phyloP scores from a whole-genome alignment of 2,888 invertebrate species.

The Tribolium freemani region DNA sequence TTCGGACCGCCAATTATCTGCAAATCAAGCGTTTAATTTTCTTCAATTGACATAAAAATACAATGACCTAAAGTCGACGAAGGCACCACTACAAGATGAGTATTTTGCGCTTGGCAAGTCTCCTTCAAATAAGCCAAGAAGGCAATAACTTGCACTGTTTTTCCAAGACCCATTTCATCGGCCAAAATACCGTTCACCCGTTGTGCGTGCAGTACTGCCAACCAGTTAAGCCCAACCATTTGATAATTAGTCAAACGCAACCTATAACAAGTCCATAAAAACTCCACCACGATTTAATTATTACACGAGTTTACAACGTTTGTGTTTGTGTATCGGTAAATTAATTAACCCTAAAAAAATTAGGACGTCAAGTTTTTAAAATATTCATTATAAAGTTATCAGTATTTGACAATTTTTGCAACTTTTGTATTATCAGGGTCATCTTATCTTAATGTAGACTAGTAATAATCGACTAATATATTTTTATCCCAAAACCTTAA shows the following conservation, averaged over 20 bases:
- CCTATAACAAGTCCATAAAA: slow-evolving; percentile 65
- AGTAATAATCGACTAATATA: no score
- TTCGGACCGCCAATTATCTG: slow-evolving; percentile 89
- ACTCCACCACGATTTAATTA: no score
- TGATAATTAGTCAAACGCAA: slow-evolving; percentile 88
- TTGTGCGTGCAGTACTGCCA: slow-evolving; percentile 89
- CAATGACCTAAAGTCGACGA: slow-evolving; percentile 89
- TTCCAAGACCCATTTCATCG: slow-evolving; percentile 97
- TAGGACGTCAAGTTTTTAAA: no score
- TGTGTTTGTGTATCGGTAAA: no score
- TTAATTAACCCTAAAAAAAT: no score
- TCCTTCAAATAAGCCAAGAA: slow-evolving; percentile 92
- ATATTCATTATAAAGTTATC: no score
- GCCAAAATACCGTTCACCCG: slow-evolving; percentile 95
- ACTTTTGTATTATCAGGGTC: no score
- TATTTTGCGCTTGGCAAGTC: slow-evolving; percentile 78
- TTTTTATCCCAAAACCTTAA: no score
- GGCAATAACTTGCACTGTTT: slow-evolving; percentile 94
- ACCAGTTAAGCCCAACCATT: slow-evolving; percentile 92
- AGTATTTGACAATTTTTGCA: no score
- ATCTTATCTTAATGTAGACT: no score
- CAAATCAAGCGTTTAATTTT: not conserved
- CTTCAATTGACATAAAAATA: no score
- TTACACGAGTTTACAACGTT: no score
- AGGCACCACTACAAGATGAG: slow-evolving; percentile 96